Evolutionary conservation across 1,140 invertebrate species (phyloP), one percentile per base, ranked within the genome.

Genomic region (Brachionus calyciflorus): DNA sequence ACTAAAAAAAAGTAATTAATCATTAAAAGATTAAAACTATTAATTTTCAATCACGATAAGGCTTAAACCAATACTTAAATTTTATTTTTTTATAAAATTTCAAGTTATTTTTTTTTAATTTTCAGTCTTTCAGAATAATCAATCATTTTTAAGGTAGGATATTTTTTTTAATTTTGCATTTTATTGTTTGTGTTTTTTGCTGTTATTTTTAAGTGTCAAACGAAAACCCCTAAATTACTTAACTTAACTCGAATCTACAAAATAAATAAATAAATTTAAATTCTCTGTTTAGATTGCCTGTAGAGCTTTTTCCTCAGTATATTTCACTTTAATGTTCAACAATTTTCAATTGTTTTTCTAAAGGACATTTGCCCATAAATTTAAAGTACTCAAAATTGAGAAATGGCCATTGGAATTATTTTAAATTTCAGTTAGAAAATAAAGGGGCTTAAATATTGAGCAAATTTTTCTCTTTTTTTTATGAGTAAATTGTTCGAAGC

Each of bases 1-100:
- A 5, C 33, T 37, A 37, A 37, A 37, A 37, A 60, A 60, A 40
- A 60, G 37, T 60, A 5, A 5, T 37, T 37, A 60, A 60, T 60
- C 30, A 60, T 60, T 60, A 60, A 60, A 60, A 60, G 55, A 60
- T 60, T 60, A 60, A n/a, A 60, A 33, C 55, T 60, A 60, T 60
- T 60, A 60, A 60, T 37, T 60, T 60, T 60, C 37, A 60, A 60
- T 60, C 55, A 60, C 30, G 55, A 37, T 33, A 60, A 33, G 17
- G 28, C 19, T 60, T 60, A 37, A 37, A n/a, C n/a, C n/a, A n/a
- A 37, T 37, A 37, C 33, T 37, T 9, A 9, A 37, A 37, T 37
- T 9, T 37, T 37, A 5, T 5, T 37, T 37, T 37, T 37, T 9
- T 5, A 37, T 37, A 9, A 5, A 5, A 37, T 37, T 37, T 37